These are phyloP conservation scores for Hypocryptadius cinnamomeus DNA, from an alignment of 2,113 vertebrate genomes.

Conservation along the genomic window DNA sequence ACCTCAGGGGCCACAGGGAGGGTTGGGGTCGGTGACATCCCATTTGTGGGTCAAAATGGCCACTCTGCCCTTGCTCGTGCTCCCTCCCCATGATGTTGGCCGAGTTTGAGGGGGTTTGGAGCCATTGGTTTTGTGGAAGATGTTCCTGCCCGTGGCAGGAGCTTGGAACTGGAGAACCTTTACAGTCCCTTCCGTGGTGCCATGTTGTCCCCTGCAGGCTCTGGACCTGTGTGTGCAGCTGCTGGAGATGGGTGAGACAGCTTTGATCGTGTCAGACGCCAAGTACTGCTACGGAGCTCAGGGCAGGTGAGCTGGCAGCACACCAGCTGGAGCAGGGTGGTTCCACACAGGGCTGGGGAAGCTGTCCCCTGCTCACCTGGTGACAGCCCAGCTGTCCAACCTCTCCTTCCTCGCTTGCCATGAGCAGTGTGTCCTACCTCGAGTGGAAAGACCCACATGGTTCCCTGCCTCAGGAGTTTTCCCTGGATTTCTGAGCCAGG, in stretches of 20 bases:
- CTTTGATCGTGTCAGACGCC: conserved; percentile 77
- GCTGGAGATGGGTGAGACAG: conserved; percentile 85
- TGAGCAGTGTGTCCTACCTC: rapidly evolving
- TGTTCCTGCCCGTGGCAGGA: background rate
- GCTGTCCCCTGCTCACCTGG: background rate
- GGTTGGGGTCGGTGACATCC: rapidly evolving
- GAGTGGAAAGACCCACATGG: rapidly evolving
- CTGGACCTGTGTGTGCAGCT: conserved; percentile 89
- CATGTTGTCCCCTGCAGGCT: conserved; percentile 59
- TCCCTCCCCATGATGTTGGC: rapidly evolving
- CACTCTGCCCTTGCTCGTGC: rapidly evolving
- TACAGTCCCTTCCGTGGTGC: background rate
- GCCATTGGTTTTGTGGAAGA: background rate
- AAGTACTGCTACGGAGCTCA: conserved; percentile 87
- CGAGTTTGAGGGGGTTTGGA: background rate
- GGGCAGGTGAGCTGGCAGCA: conserved; percentile 78
- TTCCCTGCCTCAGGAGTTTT: rapidly evolving
- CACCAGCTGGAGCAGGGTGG: rapidly evolving
- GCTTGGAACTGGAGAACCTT: background rate
- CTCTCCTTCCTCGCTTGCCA: rapidly evolving
- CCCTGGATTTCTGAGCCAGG: rapidly evolving
- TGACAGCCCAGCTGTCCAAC: background rate
- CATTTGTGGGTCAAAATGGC: rapidly evolving
- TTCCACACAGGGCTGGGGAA: background rate
- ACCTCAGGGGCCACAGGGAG: too few relatives aligned